A percentile compares a stretch with the other conserved stretches of the same genome.
These are phyloP conservation scores for Eriocheir sinensis DNA, from an alignment of 1,140 invertebrate genomes.

Conservation along the genomic window DNA sequence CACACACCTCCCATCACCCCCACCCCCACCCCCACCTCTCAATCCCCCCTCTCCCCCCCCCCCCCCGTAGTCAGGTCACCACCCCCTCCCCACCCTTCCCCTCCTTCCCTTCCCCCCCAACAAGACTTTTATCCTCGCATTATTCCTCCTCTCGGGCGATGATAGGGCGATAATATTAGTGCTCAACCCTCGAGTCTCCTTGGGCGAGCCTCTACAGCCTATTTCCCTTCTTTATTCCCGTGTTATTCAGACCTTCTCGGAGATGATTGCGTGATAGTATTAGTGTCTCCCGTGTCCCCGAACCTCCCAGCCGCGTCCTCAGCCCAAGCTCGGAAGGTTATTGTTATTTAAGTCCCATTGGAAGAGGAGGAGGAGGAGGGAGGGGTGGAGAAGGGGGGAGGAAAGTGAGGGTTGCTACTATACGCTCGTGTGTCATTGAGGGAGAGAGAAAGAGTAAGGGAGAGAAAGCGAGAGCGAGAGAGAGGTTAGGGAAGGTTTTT, in stretches of 20 bases:
- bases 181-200: not conserved
- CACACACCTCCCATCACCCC: not conserved
- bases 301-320: not conserved
- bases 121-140: no score
- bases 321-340: not conserved
- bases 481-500: no score
- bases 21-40: not conserved
- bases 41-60: not conserved
- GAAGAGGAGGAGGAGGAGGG: not conserved
- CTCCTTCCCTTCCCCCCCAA: no score
- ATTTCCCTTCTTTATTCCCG: conserved; percentile 20
- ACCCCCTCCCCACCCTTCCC: conserved; percentile 1
- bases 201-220: not conserved
- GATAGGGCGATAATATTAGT: no score
- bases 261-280: conserved; percentile 40
- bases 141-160: no score
- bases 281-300: not conserved
- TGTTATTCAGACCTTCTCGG: not conserved
- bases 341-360: conserved; percentile 18
- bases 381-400: no score
- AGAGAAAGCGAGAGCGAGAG: no score
- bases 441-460: not conserved
- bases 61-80: not conserved
- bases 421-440: not conserved
- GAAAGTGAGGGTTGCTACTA: no score